Evolutionary conservation across 2,797 vertebrate genomes (phyloP).

Genomic region (Sorex maritimensis): DNA sequence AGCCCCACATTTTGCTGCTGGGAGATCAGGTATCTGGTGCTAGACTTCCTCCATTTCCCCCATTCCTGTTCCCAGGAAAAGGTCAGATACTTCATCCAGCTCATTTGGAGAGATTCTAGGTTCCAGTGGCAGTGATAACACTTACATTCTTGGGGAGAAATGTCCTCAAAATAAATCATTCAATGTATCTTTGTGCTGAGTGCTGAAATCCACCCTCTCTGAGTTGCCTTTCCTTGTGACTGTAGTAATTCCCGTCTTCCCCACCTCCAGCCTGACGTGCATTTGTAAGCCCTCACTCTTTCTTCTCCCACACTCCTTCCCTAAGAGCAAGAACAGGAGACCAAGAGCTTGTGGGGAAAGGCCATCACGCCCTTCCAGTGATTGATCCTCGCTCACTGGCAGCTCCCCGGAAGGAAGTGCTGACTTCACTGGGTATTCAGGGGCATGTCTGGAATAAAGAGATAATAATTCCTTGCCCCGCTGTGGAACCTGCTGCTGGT

Average conservation of each 20-base stretch:
- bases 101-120: neutral
- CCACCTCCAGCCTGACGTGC: fast-evolving
- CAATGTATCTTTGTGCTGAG: neutral
- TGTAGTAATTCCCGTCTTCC: neutral
- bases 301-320: neutral
- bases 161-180: neutral
- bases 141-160: neutral
- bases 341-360: neutral
- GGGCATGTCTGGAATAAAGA: too few relatives aligned
- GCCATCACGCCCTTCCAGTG: neutral
- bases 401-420: neutral
- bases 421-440: neutral
- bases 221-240: neutral
- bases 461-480: neutral
- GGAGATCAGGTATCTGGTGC: neutral
- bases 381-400: neutral
- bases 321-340: neutral
- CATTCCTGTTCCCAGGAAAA: neutral
- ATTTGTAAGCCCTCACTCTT: too few relatives aligned
- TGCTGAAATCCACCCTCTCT: neutral
- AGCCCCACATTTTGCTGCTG: neutral
- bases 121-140: neutral
- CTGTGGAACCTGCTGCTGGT: neutral
- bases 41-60: neutral
- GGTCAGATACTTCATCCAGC: neutral